phyloP scores from a whole-genome alignment of 2,888 invertebrate species.

The Hirtodrosophila trivittata region DNA sequence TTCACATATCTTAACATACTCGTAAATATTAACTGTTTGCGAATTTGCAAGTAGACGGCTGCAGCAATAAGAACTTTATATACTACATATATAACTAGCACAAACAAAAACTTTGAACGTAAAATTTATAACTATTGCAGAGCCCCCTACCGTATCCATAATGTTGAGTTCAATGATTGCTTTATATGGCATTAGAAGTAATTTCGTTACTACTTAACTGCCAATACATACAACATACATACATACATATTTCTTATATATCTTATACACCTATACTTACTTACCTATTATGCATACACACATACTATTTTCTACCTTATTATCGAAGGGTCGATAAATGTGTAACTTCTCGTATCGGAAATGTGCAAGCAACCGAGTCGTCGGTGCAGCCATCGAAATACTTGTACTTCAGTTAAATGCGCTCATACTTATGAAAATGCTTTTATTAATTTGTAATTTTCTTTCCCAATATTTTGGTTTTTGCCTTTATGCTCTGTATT shows the following conservation, averaged over 20 bases:
- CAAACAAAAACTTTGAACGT: background rate
- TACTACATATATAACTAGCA: constrained; percentile 34
- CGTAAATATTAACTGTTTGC: constrained; percentile 27
- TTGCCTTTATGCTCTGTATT: constrained; percentile 23
- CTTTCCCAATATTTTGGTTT: constrained; percentile 11
- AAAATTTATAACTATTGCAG: constrained; percentile 12
- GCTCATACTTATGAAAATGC: constrained; percentile 50
- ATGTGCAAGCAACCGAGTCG: constrained; percentile 23
- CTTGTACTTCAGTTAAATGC: constrained; percentile 49
- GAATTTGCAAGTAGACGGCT: constrained; percentile 42
- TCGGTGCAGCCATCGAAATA: constrained; percentile 28
- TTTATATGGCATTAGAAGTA: constrained; percentile 15
- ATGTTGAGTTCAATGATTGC: constrained; percentile 14
- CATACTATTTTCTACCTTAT: background rate
- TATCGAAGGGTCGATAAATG: constrained; percentile 2
- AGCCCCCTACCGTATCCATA: constrained; percentile 13
- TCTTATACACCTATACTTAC: constrained; percentile 2
- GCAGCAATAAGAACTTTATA: constrained; percentile 31
- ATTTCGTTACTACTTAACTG: constrained; percentile 21
- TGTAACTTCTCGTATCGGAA: constrained; percentile 17
- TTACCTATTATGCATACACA: constrained; percentile 28
- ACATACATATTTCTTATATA: constrained; percentile 8
- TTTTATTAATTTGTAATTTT: constrained; percentile 19
- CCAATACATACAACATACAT: constrained; percentile 6
- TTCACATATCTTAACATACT: constrained; percentile 7